phyloP scores from a whole-genome alignment of 2,888 invertebrate genomes.

The Sicus ferrugineus region DNA sequence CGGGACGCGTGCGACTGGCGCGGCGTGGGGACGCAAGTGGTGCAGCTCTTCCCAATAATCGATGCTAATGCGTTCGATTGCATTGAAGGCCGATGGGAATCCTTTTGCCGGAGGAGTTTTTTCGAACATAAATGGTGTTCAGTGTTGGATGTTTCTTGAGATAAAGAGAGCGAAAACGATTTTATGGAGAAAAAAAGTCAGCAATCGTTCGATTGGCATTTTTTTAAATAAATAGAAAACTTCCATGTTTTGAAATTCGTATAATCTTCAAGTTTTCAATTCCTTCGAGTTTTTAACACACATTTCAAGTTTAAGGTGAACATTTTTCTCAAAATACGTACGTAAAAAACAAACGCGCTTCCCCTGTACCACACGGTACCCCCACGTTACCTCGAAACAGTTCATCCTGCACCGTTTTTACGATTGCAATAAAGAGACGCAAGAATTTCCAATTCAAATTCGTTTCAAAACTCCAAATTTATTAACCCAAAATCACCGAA shows the following conservation, averaged over 20 bases:
- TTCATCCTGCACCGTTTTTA: no score
- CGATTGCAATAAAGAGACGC: neutral
- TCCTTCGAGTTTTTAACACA: neutral
- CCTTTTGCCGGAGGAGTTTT: constrained; percentile 11
- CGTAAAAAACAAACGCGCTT: no score
- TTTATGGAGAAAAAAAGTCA: neutral
- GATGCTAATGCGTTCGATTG: constrained; percentile 35
- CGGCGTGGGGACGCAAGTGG: neutral
- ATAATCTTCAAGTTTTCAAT: no score
- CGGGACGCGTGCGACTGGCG: neutral
- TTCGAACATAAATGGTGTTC: constrained; percentile 6
- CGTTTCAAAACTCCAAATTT: constrained; percentile 46
- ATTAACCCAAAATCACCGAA: constrained; percentile 54
- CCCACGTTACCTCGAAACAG: no score
- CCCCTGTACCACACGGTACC: no score
- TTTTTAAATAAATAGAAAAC: no score
- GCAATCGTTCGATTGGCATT: no score
- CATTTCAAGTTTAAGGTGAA: neutral
- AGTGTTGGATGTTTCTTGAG: neutral
- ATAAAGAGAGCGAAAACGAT: neutral
- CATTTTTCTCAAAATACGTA: no score
- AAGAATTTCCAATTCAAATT: constrained; percentile 52
- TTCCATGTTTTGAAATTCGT: neutral
- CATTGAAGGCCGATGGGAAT: constrained; percentile 24
- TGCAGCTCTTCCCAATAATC: constrained; percentile 38